A percentile compares a stretch with the other conserved stretches of the same genome.
These are phyloP conservation scores for Cochlearius cochlearius DNA, from an alignment of 2,113 vertebrate species.

Conservation along the genomic window DNA sequence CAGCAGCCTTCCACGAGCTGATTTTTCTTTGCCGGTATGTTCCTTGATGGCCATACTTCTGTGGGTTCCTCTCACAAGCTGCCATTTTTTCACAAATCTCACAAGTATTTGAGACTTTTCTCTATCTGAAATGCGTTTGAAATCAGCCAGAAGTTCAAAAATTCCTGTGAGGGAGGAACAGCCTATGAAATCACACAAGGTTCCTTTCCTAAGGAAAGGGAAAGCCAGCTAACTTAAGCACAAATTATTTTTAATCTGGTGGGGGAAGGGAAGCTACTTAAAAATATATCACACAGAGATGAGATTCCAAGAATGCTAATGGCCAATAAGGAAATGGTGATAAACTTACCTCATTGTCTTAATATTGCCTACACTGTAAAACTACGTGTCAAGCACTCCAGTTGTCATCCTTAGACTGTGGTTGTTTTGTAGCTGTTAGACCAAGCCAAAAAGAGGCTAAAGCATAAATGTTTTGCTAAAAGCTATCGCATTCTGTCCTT, in stretches of 20 bases:
- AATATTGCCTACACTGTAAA: neutral
- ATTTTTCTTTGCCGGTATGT: neutral
- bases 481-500: neutral
- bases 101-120: neutral
- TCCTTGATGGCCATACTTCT: neutral
- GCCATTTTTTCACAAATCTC: neutral
- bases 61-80: neutral
- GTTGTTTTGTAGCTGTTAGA: neutral
- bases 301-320: neutral
- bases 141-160: neutral
- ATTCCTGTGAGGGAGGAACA: neutral
- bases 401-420: neutral
- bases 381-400: neutral
- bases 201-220: neutral
- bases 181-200: neutral
- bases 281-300: neutral
- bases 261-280: neutral
- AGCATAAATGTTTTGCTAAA: neutral
- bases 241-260: neutral
- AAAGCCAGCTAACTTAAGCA: neutral
- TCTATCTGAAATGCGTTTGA: neutral
- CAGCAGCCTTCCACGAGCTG: neutral
- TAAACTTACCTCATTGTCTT: neutral
- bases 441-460: neutral
- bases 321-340: neutral